Conservation (phyloP, 2,797 vertebrate species). For the Trichosurus vulpecula region DNA sequence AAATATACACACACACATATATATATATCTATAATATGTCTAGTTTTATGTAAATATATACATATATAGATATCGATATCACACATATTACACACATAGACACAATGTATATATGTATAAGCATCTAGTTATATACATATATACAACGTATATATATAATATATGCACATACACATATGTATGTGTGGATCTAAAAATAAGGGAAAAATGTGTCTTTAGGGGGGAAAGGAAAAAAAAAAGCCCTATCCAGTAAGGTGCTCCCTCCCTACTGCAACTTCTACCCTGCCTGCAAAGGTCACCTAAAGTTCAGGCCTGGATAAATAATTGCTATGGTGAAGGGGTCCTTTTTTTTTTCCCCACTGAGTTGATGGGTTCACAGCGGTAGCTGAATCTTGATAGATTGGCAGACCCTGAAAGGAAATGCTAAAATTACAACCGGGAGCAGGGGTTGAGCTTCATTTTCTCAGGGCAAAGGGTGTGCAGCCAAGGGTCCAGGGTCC, state of each 20-base stretch:
- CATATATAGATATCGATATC: not conserved
- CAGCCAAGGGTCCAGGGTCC: constrained; percentile 85
- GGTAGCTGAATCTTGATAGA: constrained; percentile 96
- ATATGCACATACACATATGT: not conserved
- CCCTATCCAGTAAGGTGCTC: constrained; percentile 84
- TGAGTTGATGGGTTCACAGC: constrained; percentile 93
- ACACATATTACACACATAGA: not conserved
- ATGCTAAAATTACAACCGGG: constrained; percentile 87
- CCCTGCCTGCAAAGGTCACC: constrained; percentile 91
- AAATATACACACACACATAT: too few relatives aligned
- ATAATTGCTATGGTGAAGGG: constrained; percentile 91
- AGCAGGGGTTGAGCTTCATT: constrained; percentile 80
- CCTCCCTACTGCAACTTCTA: constrained; percentile 85
- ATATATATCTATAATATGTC: not conserved
- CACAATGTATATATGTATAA: not conserved
- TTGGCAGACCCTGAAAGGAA: constrained; percentile 97
- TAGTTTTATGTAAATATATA: not conserved
- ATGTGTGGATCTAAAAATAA: not conserved
- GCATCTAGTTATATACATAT: not conserved
- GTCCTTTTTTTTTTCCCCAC: constrained; percentile 91
- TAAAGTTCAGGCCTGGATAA: constrained; percentile 95
- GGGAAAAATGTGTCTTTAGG: not conserved
- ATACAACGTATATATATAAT: not conserved
- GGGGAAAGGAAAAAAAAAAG: constrained; percentile 51
- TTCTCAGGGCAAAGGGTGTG: constrained; percentile 82